Percentiles rank a stretch among this genome's conserved stretches.
Evolutionary conservation across 2,797 vertebrate species (phyloP).

Genomic region (Podargus strigoides): DNA sequence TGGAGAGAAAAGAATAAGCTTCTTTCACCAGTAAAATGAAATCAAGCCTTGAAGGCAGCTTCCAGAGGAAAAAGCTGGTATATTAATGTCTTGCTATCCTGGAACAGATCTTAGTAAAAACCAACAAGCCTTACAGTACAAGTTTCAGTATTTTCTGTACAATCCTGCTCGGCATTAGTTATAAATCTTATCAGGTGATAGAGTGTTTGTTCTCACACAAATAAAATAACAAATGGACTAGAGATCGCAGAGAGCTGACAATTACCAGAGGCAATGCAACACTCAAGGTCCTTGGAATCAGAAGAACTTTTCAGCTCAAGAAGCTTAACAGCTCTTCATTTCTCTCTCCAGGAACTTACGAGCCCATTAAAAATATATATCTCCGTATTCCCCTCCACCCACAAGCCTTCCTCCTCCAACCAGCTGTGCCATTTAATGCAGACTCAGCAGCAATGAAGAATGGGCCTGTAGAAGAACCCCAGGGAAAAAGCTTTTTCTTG

Average conservation of each 20-base stretch:
- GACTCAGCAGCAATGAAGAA: conserved; percentile 63
- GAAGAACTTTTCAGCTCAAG: conserved; percentile 52
- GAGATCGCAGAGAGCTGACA: conserved; percentile 32
- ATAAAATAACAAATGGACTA: conserved; percentile 49
- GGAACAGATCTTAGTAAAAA: conserved; percentile 45
- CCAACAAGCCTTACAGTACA: conserved; percentile 18
- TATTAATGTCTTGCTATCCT: conserved; percentile 40
- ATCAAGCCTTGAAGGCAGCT: background rate
- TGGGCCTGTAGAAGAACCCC: conserved; percentile 33
- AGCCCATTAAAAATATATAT: conserved; percentile 45
- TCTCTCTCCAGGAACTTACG: conserved; percentile 36
- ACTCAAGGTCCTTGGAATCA: conserved; percentile 22
- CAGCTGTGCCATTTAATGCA: conserved; percentile 51
- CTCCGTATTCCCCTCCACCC: background rate
- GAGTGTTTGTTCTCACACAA: conserved; percentile 54
- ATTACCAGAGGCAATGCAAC: conserved; percentile 24
- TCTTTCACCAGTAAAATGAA: background rate
- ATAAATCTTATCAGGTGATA: conserved; percentile 57
- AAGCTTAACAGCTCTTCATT: conserved; percentile 50
- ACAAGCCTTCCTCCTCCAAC: conserved; percentile 51
- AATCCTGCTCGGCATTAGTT: conserved; percentile 32
- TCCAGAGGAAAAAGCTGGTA: background rate
- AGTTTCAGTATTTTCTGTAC: conserved; percentile 11
- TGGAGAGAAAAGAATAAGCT: background rate
- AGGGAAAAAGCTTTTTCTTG: conserved; percentile 42